Conservation (phyloP, 2,113 vertebrate species). For the Aythya baeri region DNA sequence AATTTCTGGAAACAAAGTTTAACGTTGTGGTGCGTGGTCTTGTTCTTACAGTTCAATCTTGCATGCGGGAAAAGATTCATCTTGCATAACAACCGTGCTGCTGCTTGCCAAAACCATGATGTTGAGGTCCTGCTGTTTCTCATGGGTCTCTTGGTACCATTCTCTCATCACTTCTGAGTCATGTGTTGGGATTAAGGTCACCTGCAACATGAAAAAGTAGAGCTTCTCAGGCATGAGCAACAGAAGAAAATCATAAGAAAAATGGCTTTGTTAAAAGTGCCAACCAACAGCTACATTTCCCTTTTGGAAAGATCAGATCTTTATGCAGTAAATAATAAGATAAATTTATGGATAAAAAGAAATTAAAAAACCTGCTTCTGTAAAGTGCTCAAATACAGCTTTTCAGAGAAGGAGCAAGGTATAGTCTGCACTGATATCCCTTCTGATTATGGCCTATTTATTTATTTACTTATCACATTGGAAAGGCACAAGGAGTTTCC, state of each 20-base stretch:
- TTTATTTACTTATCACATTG: not conserved
- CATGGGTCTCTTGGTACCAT: constrained; percentile 98
- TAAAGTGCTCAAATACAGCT: not conserved
- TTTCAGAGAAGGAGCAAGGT: not conserved
- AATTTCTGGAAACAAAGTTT: constrained; percentile 76
- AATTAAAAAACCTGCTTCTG: not conserved
- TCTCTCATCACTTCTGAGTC: constrained; percentile 98
- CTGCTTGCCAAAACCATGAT: constrained; percentile 99
- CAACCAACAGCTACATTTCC: not conserved
- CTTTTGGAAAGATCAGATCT: not conserved
- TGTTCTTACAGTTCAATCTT: constrained; percentile 93
- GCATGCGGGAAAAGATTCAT: constrained; percentile 98
- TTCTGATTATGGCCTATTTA: not conserved
- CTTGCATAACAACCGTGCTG: constrained; percentile 99
- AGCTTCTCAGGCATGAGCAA: not conserved
- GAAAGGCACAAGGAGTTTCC: not conserved
- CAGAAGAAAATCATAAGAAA: not conserved
- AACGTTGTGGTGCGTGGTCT: constrained; percentile 66
- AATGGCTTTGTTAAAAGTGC: not conserved
- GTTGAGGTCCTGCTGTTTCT: constrained; percentile 96
- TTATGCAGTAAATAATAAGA: not conserved
- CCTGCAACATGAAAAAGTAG: constrained; percentile 73
- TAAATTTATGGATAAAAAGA: not conserved
- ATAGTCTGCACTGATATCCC: not conserved
- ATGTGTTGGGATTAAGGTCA: constrained; percentile 96